Base-by-base conservation (phyloP, 2,113 vertebrate genomes). In the Chloropsis hardwickii region DNA sequence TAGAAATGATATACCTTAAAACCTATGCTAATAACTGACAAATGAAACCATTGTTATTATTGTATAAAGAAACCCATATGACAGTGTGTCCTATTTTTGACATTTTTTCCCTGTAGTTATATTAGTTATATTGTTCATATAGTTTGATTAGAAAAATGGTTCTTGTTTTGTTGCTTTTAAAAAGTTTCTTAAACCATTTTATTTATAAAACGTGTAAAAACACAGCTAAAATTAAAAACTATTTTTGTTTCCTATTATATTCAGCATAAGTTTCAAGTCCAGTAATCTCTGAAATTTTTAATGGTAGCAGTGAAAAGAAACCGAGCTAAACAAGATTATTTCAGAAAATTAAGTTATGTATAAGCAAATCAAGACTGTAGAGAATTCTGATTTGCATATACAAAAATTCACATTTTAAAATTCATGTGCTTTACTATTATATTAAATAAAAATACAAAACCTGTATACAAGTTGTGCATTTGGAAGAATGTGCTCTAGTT, bases 401-500 rank as follows among this genome's bases (percentile, higher is more conserved):
- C 22, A 87, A 92, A 40, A 81, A 45, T 28, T 44, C 44, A 47
- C 39, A 85, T 53, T 51, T 72, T 78, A 69, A 45, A 85, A 73
- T 71, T 57, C 12, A 79, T 35, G 40, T 53, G 31, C 19, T 79
- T 94, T 89, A 60, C 42, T 81, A 70, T 61, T 88, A 86, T 74
- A 92, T 87, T 39, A 72, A 83, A 86, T 87, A 48, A 74, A 71
- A 70, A 81, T 90, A 93, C 79, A 83, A 91, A 95, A 99, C 99
- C 99, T 99, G 98, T 98, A 98, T 40, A 99, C 95, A 69, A 99
- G 98, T 92, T 99, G 99, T 80, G 98, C 98, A 97, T 99, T 99
- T 95, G 99, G 99, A 73, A 99, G 98, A 95, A 99, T 98, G 92
- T 99, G 99, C 94, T 99, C 99, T 89, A 99, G 94, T 97, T 98